phyloP scores from a whole-genome alignment of 2,113 vertebrate species.

The Callionymus lyra region DNA sequence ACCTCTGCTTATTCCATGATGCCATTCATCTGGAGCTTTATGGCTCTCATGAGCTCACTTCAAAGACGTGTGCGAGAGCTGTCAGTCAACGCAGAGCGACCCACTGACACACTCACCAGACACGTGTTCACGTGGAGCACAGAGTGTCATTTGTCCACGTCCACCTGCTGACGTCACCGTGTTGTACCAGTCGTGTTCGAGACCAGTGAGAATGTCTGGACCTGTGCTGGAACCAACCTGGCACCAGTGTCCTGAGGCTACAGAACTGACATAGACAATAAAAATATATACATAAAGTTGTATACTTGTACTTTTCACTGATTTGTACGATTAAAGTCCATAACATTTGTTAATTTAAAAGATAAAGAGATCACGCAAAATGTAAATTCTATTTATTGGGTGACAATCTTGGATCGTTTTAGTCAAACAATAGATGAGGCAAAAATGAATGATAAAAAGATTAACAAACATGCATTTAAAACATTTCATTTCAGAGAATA shows the following conservation, averaged over 20 bases:
- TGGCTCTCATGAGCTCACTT: conserved; percentile 58
- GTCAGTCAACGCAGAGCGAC: conserved; percentile 37
- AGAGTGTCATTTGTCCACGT: conserved; percentile 42
- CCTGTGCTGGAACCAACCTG: conserved; percentile 31
- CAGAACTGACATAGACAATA: conserved; percentile 22
- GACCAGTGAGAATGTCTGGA: conserved; percentile 35
- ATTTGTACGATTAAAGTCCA: too few relatives aligned
- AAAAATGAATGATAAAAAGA: too few relatives aligned
- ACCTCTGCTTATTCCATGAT: conserved; percentile 49
- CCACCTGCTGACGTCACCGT: conserved; percentile 47
- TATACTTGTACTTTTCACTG: too few relatives aligned
- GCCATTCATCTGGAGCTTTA: conserved; percentile 44
- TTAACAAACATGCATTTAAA: too few relatives aligned
- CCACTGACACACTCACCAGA: conserved; percentile 35
- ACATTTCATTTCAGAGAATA: too few relatives aligned
- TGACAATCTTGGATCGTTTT: too few relatives aligned
- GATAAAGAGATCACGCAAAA: too few relatives aligned
- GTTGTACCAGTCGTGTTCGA: conserved; percentile 53
- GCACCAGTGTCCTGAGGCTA: conserved; percentile 7
- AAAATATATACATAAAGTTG: too few relatives aligned
- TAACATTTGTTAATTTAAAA: too few relatives aligned
- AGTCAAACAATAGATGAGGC: too few relatives aligned
- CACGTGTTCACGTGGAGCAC: conserved; percentile 16
- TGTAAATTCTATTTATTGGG: too few relatives aligned
- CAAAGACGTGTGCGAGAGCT: conserved; percentile 42